These are phyloP conservation scores for Neotoma lepida DNA, from an alignment of 2,113 vertebrate species.

Conservation along the genomic window DNA sequence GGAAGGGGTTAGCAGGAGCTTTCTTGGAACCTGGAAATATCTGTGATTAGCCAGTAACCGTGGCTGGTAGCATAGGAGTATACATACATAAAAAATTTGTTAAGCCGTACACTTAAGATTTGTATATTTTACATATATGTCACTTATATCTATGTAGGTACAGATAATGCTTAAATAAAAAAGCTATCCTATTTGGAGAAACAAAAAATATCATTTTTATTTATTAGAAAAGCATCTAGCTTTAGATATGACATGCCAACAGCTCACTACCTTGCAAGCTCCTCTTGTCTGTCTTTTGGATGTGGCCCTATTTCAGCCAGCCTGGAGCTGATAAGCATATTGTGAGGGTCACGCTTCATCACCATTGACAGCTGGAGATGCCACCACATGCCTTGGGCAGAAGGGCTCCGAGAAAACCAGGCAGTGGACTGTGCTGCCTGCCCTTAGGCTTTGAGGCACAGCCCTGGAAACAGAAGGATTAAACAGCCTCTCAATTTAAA, in stretches of 20 bases:
- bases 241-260: not conserved
- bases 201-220: not conserved
- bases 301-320: slow-evolving; percentile 71
- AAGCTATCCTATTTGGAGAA: not conserved
- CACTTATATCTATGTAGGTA: not conserved
- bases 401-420: slow-evolving; percentile 86
- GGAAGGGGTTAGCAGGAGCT: not conserved
- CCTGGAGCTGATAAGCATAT: slow-evolving; percentile 80
- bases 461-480: slow-evolving; percentile 91
- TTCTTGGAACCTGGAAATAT: not conserved
- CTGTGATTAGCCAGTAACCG: not conserved
- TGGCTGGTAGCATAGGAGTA: not conserved
- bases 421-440: slow-evolving; percentile 80
- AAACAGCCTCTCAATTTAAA: slow-evolving; percentile 87
- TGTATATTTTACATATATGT: not conserved
- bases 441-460: slow-evolving; percentile 85
- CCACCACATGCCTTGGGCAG: slow-evolving; percentile 86
- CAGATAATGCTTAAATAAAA: not conserved
- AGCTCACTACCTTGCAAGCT: slow-evolving; percentile 65
- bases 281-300: slow-evolving; percentile 75
- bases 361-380: slow-evolving; percentile 90
- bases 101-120: not conserved
- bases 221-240: not conserved
- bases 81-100: not conserved
- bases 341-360: slow-evolving; percentile 85